phyloP scores from a whole-genome alignment of 2,113 vertebrate species.

The Laticauda laticaudata region DNA sequence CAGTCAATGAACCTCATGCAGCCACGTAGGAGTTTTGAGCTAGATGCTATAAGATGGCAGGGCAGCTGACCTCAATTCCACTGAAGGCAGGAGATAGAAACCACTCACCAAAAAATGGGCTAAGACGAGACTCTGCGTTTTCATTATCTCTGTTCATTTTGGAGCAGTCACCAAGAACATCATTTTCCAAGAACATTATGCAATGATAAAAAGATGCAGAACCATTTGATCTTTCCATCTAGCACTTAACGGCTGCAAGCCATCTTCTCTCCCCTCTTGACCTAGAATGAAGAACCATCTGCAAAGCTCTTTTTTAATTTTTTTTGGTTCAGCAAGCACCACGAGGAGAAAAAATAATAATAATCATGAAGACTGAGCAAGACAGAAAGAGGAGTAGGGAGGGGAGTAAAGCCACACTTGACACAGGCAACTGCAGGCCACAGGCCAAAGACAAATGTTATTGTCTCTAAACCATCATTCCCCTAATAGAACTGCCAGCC shows the following conservation, averaged over 20 bases:
- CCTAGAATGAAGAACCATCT: conserved; percentile 67
- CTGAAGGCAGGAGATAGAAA: not conserved
- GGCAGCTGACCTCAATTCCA: not conserved
- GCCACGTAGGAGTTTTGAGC: not conserved
- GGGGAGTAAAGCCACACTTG: conserved; percentile 38
- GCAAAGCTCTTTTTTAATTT: conserved; percentile 39
- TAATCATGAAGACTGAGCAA: not conserved
- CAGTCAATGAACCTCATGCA: not conserved
- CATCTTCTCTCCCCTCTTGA: conserved; percentile 62
- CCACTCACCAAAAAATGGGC: not conserved
- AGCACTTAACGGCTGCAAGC: conserved; percentile 60
- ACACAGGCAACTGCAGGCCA: conserved; percentile 47
- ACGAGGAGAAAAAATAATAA: not conserved
- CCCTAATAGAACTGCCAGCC: conserved; percentile 64
- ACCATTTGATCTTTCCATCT: conserved; percentile 64
- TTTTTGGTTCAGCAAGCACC: conserved; percentile 38
- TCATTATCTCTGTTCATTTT: conserved; percentile 63
- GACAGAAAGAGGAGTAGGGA: not conserved
- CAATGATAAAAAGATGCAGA: conserved; percentile 62
- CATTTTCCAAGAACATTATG: conserved; percentile 69
- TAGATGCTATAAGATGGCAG: not conserved
- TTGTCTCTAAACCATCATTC: conserved; percentile 68
- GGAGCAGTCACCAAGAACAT: conserved; percentile 59
- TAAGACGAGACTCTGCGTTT: not conserved
- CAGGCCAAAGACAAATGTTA: conserved; percentile 63